Base-by-base conservation (phyloP, 2,113 vertebrate species). In the Megaptera novaeangliae region DNA sequence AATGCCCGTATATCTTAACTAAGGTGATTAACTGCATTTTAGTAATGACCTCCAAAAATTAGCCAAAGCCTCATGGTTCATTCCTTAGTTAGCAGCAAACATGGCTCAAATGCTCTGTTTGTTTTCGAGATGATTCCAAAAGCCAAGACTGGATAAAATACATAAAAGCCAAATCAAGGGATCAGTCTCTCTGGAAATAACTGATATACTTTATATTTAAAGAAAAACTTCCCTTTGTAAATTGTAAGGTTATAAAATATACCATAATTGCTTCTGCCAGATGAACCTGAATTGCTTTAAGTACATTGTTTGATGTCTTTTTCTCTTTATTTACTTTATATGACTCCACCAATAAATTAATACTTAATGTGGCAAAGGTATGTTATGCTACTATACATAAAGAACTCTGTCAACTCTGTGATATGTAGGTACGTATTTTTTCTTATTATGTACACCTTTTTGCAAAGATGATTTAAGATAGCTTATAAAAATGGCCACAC, bases 101-200 rank as follows among this genome's bases (percentile, higher is more conserved):
- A 96, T 97, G 78, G 41, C 77, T 90, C 95, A 92, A 97, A 96
- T 96, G 27, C 68, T 97, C 93, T 97, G 52, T 95, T 97, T 96
- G 72, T 97, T 97, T 98, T 97, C 63, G 96, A 81, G 91, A 92
- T 78, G 44, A 97, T 52, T 63, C 87, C 98, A 80, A 97, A 97
- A 98, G 44, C 34, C 94, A 97, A 96, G 78, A 49, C 57, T 95
- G 94, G 39, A 69, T 97, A 92, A 93, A 75, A 96, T 0, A 0
- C n/a, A 82, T 39, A 86, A 91, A 97, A 92, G 86, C n/a, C 81
- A 98, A 98, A 96, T 61, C 39, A 82, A 82, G 25, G 29, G 71
- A 52, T 78, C 27, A 41, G 2, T 66, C 10, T 94, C 92, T 93
- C 44, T 78, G 49, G 41, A 93, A 95, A 64, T 64, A 92, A 91